Evolutionary conservation across 2,888 invertebrate genomes (phyloP), one percentile per base, ranked within the genome.

Genomic region (Agrotis clavis): DNA sequence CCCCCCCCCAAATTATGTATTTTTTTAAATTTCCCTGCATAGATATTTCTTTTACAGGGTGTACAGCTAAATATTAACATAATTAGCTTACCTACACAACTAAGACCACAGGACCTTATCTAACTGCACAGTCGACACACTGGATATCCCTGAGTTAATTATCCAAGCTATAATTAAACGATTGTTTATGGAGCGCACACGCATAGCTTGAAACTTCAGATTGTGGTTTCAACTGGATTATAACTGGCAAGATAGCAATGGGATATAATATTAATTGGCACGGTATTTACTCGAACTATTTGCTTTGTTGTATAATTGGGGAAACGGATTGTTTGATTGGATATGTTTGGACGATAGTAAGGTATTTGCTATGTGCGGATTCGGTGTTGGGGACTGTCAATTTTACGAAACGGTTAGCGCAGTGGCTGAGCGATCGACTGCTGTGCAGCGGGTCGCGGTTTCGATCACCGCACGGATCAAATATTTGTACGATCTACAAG

Each of bases 101-200:
- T 35, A 35, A 35, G 35, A 25, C 47, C 16, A 21, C 63, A 64
- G 47, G n/a, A 57, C 19, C 6, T 7, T 47, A 14, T 60, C 30
- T 45, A 14, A 50, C 54, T 18, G 54, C 21, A n/a, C n/a, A 14
- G 41, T 71, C 18, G 13, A 30, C 30, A 61, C 60, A 30, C 41
- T 35, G 51, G 41, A 30, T 21, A 50, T 50, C 47, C 56, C 50
- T 13, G 53, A 48, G 21, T 75, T 68, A 81, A 79, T 79, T 79
- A 79, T 69, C 63, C 1, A 18, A 18, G 9, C 21, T 35, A 53
- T 79, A 72, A 75, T 79, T 51, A 79, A 64, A 72, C 53, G 9
- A 53, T 53, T 79, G 63, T 64, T 79, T 80, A 79, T 79, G 41
- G 73, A 64, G 45, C 74, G 14, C 41, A 63, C 63, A 63, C 63